These are phyloP conservation scores for Pagetopsis macropterus DNA, from an alignment of 2,797 vertebrate genomes.

Conservation along the genomic window DNA sequence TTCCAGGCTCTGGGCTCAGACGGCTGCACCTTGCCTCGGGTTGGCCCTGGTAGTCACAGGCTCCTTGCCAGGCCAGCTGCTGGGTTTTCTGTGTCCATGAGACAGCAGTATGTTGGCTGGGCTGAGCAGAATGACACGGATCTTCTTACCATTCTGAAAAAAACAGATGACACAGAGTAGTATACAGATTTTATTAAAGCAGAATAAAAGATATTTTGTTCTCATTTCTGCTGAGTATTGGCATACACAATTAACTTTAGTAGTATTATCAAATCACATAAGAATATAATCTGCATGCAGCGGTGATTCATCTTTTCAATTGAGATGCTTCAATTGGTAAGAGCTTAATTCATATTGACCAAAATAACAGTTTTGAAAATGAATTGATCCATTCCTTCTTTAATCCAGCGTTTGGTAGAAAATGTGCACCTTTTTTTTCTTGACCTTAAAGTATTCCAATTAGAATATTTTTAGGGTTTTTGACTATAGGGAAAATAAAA, in stretches of 20 bases:
- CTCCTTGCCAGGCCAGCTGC: slow-evolving; percentile 72
- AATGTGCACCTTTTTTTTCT: not conserved
- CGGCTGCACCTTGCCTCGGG: slow-evolving; percentile 42
- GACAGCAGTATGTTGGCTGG: slow-evolving; percentile 63
- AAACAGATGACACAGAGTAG: slow-evolving; percentile 13
- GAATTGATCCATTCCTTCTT: too few species aligned
- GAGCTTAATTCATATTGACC: not conserved
- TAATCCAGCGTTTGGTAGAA: not conserved
- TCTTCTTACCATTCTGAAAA: slow-evolving; percentile 54
- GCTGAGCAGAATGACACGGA: slow-evolving; percentile 46
- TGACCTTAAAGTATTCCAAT: not conserved
- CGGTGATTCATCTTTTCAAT: slow-evolving; percentile 29
- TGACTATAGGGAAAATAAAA: not conserved
- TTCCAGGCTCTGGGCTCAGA: slow-evolving; percentile 44
- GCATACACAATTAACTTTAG: slow-evolving; percentile 25
- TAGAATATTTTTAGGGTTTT: not conserved
- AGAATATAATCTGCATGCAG: not conserved
- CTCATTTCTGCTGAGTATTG: slow-evolving; percentile 19
- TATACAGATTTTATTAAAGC: slow-evolving; percentile 28
- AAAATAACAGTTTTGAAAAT: too few species aligned
- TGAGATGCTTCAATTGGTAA: slow-evolving; percentile 4
- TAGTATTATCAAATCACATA: slow-evolving; percentile 28
- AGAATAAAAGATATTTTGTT: slow-evolving; percentile 44
- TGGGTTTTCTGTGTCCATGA: slow-evolving; percentile 73
- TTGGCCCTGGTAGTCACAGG: slow-evolving; percentile 38